Evolutionary conservation across 2,888 invertebrate species (phyloP).

Genomic region (Nudaria mundana): DNA sequence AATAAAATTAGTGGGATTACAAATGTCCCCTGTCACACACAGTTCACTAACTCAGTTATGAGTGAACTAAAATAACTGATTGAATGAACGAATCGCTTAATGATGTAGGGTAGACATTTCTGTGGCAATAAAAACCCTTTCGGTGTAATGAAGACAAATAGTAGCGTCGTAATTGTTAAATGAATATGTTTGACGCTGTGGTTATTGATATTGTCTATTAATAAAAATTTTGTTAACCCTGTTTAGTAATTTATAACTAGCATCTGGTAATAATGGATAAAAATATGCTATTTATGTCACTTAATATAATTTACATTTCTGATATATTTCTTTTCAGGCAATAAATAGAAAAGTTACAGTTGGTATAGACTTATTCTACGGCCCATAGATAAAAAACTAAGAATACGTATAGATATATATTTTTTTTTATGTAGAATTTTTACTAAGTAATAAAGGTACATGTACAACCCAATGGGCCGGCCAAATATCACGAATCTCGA

Average conservation of each 20-base stretch:
- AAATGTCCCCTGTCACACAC: conserved; percentile 4
- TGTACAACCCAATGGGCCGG: too few species aligned
- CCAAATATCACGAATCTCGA: too few species aligned
- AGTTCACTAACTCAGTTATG: conserved; percentile 7
- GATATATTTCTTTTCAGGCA: too few species aligned
- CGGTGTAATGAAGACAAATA: conserved; percentile 24
- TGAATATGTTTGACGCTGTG: conserved; percentile 7
- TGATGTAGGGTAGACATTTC: conserved; percentile 24
- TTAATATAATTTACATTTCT: too few species aligned
- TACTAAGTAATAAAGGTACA: too few species aligned
- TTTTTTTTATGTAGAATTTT: too few species aligned
- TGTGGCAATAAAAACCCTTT: conserved; percentile 22
- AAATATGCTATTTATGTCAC: too few species aligned
- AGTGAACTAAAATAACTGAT: conserved; percentile 30
- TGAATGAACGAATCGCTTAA: conserved; percentile 12
- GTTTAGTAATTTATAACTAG: neutral
- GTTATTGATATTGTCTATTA: conserved; percentile 6
- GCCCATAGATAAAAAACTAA: too few species aligned
- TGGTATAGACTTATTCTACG: too few species aligned
- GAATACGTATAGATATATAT: too few species aligned
- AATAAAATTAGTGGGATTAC: too few species aligned
- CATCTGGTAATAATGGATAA: neutral
- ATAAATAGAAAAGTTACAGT: too few species aligned
- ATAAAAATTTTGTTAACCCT: neutral
- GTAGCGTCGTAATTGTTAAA: conserved; percentile 11